Percentiles rank a stretch among this genome's conserved stretches.
These are phyloP conservation scores for Oreotrochilus melanogaster DNA, from an alignment of 2,113 vertebrate species.

Conservation along the genomic window DNA sequence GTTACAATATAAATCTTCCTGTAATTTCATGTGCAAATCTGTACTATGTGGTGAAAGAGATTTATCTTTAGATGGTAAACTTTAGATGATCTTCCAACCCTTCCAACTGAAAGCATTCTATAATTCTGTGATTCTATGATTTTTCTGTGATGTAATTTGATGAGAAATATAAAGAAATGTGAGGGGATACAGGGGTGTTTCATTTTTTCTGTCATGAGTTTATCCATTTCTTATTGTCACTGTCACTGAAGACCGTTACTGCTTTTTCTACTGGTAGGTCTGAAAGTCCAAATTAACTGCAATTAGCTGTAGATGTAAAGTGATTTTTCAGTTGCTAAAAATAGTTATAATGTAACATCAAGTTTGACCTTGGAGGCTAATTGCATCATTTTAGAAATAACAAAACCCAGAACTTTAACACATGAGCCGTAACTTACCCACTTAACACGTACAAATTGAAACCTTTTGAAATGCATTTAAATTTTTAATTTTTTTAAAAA, in stretches of 20 bases:
- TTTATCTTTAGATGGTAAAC: not conserved
- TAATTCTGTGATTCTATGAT: too few species aligned
- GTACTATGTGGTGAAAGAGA: not conserved
- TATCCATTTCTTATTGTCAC: not conserved
- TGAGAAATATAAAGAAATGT: not conserved
- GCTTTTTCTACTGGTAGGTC: not conserved
- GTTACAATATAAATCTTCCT: not conserved
- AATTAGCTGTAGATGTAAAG: constrained; percentile 28
- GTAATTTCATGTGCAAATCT: not conserved
- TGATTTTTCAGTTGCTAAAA: constrained; percentile 43
- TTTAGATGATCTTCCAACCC: not conserved
- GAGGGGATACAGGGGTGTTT: not conserved
- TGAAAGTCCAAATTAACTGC: constrained; percentile 35
- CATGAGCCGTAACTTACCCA: not conserved
- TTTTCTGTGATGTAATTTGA: not conserved
- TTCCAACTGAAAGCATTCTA: too few species aligned
- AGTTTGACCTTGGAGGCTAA: constrained; percentile 41
- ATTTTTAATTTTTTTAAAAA: constrained; percentile 12
- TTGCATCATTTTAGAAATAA: constrained; percentile 38
- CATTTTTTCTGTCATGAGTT: not conserved
- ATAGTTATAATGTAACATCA: not conserved
- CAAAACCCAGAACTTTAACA: constrained; percentile 17
- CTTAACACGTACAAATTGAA: constrained; percentile 3
- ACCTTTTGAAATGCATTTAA: constrained; percentile 39
- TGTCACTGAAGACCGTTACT: constrained; percentile 29